Percentiles rank a stretch among this genome's conserved stretches.
These are phyloP conservation scores for Phylloscopus trochilus DNA, from an alignment of 2,113 vertebrate species.

Conservation along the genomic window DNA sequence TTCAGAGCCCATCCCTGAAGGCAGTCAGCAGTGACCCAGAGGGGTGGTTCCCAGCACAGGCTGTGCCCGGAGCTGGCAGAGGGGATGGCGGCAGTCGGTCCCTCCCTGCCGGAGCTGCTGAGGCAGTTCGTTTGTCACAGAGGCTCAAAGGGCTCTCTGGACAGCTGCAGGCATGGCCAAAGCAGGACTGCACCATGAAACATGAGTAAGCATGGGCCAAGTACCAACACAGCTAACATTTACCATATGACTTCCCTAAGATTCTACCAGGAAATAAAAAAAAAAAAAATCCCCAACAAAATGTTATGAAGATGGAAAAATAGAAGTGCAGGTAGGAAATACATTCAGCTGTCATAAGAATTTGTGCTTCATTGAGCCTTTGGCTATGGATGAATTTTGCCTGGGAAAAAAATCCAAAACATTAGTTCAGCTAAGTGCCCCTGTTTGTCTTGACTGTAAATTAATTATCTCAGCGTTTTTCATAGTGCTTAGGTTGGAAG, in stretches of 20 bases:
- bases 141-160: neutral
- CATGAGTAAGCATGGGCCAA: neutral
- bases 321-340: neutral
- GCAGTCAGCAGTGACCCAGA: neutral
- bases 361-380: neutral
- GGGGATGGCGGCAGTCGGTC: rapidly evolving
- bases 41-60: neutral
- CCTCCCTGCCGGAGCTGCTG: rapidly evolving
- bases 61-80: neutral
- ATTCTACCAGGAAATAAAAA: neutral
- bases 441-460: neutral
- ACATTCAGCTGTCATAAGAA: neutral
- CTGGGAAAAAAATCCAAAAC: neutral
- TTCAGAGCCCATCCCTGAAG: neutral
- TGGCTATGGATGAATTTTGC: neutral
- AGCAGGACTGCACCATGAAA: neutral
- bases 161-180: neutral
- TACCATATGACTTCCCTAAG: neutral
- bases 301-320: neutral
- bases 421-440: neutral
- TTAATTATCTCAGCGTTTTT: neutral
- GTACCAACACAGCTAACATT: neutral
- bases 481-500: neutral
- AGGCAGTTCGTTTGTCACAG: neutral
- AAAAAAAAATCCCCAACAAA: neutral